Evolutionary conservation across 1,140 invertebrate genomes (phyloP), one percentile per base, ranked within the genome.

Genomic region (Diachasmimorpha longicaudata): DNA sequence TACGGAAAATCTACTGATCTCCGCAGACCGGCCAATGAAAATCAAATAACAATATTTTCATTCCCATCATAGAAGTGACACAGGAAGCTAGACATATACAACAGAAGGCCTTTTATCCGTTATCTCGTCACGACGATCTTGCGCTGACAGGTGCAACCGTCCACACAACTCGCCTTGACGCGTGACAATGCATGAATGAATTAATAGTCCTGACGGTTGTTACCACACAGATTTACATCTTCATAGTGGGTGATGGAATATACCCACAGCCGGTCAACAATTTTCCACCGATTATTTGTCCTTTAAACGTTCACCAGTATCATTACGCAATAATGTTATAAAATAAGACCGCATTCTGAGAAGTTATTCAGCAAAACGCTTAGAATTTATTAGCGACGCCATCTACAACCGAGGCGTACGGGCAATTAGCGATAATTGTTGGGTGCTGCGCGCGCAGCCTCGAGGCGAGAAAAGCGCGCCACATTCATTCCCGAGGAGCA

Each of bases 181-280:
- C 83, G 81, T 86, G 85, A 87, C 83, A 85, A 87, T 86, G 83
- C 83, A 85, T 87, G 86, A 84, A 87, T 87, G 85, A 86, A 87
- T 87, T 86, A 87, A 87, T 87, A 85, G 83, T 79, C 71, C 42
- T 68, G 39, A 72, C 67, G 11, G 46, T 42, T 66, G 52, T 72
- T 19, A 77, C 76, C 72, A 37, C 36, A 48, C 48, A 46, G 68
- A 67, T 77, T 48, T 73, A 76, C 71, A 72, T 76, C 52, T 72
- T 46, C 48, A 70, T 72, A 25, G 37, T 42, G 39, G 37, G 21
- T 46, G n/a, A 66, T 71, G 37, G 52, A 58, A 23, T 55, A 46
- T 55, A 44, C 23, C 42, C 48, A 44, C 14, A 19, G 14, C 19
- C 48, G 48, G 19, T 19, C 14, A 55, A 55, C 48, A 19, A 19